Conservation (phyloP, 2,113 vertebrate species). For the Erythrolamprus reginae region DNA sequence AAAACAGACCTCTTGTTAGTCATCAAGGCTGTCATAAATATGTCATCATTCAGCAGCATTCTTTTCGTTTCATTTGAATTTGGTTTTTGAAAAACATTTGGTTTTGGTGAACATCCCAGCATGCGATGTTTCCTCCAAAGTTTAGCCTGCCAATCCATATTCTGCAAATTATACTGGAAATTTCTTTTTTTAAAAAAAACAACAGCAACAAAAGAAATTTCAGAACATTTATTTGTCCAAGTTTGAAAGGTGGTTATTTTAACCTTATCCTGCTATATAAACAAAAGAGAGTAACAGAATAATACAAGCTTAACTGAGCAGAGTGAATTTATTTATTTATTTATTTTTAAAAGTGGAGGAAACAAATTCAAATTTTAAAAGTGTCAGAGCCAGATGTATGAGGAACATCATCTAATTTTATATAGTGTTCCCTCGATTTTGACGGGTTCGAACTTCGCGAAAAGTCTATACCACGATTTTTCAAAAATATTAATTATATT, state of each 20-base stretch:
- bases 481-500: no score
- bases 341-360: neutral
- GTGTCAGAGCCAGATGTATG: neutral
- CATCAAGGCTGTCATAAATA: slow-evolving; percentile 19
- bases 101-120: slow-evolving; percentile 38
- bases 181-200: neutral
- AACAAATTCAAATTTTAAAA: neutral
- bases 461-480: no score
- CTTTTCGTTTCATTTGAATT: slow-evolving; percentile 33
- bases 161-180: slow-evolving; percentile 18
- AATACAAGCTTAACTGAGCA: neutral
- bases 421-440: no score
- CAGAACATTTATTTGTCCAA: slow-evolving; percentile 20
- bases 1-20: slow-evolving; percentile 5
- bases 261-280: neutral
- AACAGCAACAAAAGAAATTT: neutral
- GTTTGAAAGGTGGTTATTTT: neutral
- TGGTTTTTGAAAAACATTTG: slow-evolving; percentile 17
- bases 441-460: no score
- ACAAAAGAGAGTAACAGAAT: slow-evolving; percentile 2
- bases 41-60: slow-evolving; percentile 34
- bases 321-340: neutral
- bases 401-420: neutral
- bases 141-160: slow-evolving; percentile 21
- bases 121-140: slow-evolving; percentile 35